Evolutionary conservation across 2,888 invertebrate genomes (phyloP), one percentile per base, ranked within the genome.

Genomic region (Campopleginae sp.): DNA sequence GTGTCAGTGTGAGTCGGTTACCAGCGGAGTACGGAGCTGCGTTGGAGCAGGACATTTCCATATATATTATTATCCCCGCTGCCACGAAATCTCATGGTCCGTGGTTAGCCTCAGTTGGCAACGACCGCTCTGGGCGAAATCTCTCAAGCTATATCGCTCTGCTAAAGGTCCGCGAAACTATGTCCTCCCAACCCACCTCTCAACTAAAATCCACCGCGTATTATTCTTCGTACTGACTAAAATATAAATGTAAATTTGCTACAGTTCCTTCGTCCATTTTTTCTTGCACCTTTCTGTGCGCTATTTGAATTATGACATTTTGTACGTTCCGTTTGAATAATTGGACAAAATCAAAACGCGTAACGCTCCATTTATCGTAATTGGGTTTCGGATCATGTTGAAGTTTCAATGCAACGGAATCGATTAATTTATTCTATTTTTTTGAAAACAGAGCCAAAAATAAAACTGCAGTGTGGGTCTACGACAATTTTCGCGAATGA

Each of bases 161-260:
- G 61, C 38, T 42, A 65, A 71, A 58, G 70, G 54, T 81, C 68
- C 66, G 77, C 70, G 68, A 74, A 78, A 80, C 71, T 77, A 54
- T 77, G 65, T 51, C n/a, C 68, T 68, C 80, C 51, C 77, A 74
- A 61, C 46, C 72, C 76, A 44, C 27, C 74, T 78, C 65, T 48
- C 8, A 46, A 79, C 66, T 68, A n/a, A 81, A 78, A 83, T 85
- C 83, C 84, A 76, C 51, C 76, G 72, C 83, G 85, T 83, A 85
- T 85, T 86, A 84, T 87, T 84, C 79, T 87, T 85, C 79, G 85
- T 76, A 82, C 76, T 79, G 68, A 74, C 78, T 74, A 82, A 87
- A 87, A 89, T 88, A 87, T 87, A 88, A 87, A 88, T 87, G 89
- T 86, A 89, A 89, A 90, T 90, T 84, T 84, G 74, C 82, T 82